phyloP scores from a whole-genome alignment of 2,888 invertebrate species.

The Drosophila anomelani region DNA sequence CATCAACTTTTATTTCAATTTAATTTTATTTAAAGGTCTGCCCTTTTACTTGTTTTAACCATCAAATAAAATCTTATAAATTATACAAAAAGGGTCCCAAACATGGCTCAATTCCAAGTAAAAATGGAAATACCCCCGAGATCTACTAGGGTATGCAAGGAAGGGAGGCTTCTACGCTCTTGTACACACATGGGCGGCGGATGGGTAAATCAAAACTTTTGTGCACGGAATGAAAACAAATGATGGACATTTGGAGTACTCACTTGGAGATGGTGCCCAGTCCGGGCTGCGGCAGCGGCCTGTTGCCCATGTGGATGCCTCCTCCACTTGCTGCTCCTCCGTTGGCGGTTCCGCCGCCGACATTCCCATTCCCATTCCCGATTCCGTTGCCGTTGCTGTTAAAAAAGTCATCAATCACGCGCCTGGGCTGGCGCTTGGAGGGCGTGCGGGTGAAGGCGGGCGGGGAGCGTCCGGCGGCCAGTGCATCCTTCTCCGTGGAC shows the following conservation, averaged over 20 bases:
- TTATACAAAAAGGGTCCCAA: not conserved
- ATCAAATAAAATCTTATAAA: not conserved
- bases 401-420: conserved; percentile 87
- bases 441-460: conserved; percentile 92
- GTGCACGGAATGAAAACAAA: conserved; percentile 79
- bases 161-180: not conserved
- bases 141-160: not conserved
- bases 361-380: conserved; percentile 5
- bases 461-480: conserved; percentile 86
- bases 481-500: conserved; percentile 83
- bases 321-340: conserved; percentile 17
- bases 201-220: conserved; percentile 77
- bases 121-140: not conserved
- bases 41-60: not conserved
- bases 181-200: conserved; percentile 15
- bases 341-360: conserved; percentile 11
- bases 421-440: conserved; percentile 90
- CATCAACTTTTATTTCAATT: not conserved
- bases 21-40: too few species aligned
- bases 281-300: conserved; percentile 64
- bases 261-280: conserved; percentile 69
- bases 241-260: conserved; percentile 73
- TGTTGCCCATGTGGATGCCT: conserved; percentile 61
- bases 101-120: not conserved
- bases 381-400: conserved; percentile 65